Evolutionary conservation across 1,140 invertebrate species (phyloP).

Genomic region (Hormaphis cornu): DNA sequence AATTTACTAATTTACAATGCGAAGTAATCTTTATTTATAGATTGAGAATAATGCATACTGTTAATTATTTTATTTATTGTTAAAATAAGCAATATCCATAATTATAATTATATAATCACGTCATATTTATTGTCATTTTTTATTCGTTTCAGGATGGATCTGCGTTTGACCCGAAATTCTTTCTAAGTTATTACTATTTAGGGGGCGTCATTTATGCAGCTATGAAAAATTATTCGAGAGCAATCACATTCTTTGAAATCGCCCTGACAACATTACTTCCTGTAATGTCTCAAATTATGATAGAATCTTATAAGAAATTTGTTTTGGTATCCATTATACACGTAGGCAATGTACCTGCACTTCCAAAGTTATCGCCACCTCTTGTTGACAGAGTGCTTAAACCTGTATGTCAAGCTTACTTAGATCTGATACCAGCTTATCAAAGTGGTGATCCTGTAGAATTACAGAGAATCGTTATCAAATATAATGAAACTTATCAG

Average conservation of each 20-base stretch:
- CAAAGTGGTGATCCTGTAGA: constrained; percentile 63
- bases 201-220: constrained; percentile 94
- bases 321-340: constrained; percentile 83
- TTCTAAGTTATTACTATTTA: constrained; percentile 92
- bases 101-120: no score
- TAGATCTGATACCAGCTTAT: constrained; percentile 78
- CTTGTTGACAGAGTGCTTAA: constrained; percentile 83
- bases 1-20: no score
- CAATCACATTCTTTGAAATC: constrained; percentile 91
- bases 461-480: constrained; percentile 58
- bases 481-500: constrained; percentile 70
- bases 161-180: constrained; percentile 83
- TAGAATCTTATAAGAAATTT: constrained; percentile 95
- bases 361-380: constrained; percentile 87
- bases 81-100: no score
- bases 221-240: constrained; percentile 83
- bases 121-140: no score
- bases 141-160: constrained; percentile 48
- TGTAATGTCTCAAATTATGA: constrained; percentile 91
- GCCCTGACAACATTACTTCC: constrained; percentile 84
- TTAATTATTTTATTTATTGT: no score
- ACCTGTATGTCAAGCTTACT: constrained; percentile 81
- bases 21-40: no score
- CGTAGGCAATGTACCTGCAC: constrained; percentile 65
- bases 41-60: no score